phyloP scores from a whole-genome alignment of 2,888 invertebrate genomes.

The Hesperia comma region DNA sequence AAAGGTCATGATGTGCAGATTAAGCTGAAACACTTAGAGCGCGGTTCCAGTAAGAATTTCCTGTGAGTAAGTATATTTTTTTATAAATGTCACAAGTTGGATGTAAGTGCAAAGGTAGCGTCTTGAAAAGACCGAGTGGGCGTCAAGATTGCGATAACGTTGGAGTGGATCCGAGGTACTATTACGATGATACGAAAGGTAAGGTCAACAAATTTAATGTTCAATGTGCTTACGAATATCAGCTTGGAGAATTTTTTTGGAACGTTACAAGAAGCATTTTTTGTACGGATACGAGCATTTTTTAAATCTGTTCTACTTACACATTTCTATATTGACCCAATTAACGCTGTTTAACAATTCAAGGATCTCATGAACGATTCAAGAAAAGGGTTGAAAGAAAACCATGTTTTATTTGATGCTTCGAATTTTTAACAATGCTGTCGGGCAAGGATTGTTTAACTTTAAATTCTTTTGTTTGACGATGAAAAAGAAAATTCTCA shows the following conservation, averaged over 20 bases:
- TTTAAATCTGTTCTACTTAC: background rate
- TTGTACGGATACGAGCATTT: no score
- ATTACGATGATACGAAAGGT: slow-evolving; percentile 7
- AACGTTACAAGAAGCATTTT: no score
- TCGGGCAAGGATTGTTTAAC: slow-evolving; percentile 51
- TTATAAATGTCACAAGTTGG: slow-evolving; percentile 22
- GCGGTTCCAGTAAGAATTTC: background rate
- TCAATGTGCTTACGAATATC: background rate
- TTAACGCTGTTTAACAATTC: slow-evolving; percentile 66
- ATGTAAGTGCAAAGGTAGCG: slow-evolving; percentile 15
- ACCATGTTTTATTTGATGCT: slow-evolving; percentile 54
- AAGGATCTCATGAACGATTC: slow-evolving; percentile 56
- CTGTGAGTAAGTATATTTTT: background rate
- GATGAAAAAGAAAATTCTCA: slow-evolving; percentile 44
- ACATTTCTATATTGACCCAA: background rate
- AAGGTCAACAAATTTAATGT: background rate
- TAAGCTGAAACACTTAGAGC: background rate
- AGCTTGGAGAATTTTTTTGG: no score
- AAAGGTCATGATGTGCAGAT: background rate
- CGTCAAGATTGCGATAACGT: slow-evolving; percentile 16
- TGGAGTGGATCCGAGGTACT: slow-evolving; percentile 14
- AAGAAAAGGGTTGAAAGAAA: slow-evolving; percentile 56
- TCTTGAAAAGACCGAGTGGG: slow-evolving; percentile 21
- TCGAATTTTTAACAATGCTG: slow-evolving; percentile 58
- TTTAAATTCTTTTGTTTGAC: slow-evolving; percentile 49